A percentile compares a stretch with the other conserved stretches of the same genome.
These are phyloP conservation scores for Holothuria leucospilota DNA, from an alignment of 53 echinoderm and acorn worm genomes.

Conservation along the genomic window DNA sequence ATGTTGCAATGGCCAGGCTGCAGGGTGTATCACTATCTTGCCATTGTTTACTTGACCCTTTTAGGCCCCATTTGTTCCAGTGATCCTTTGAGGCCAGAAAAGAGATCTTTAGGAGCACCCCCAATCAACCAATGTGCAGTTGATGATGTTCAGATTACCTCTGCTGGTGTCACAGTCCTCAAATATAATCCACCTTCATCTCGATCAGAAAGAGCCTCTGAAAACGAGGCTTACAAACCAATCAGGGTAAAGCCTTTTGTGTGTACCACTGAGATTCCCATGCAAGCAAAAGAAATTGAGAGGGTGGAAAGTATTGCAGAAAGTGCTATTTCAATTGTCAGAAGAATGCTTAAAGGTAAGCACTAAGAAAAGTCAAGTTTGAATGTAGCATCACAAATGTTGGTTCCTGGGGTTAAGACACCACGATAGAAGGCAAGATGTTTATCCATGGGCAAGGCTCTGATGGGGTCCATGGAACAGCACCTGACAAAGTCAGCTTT, in stretches of 20 bases:
- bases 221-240: conserved; percentile 46
- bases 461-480: no score
- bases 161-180: background rate
- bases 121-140: background rate
- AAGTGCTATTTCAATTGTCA: conserved; percentile 64
- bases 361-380: no score
- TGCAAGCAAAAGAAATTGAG: conserved; percentile 52
- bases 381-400: no score
- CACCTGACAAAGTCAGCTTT: no score
- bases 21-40: background rate
- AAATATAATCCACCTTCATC: conserved; percentile 10
- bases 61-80: background rate
- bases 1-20: conserved; percentile 34
- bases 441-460: no score
- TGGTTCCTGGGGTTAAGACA: no score
- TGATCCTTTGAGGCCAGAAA: background rate
- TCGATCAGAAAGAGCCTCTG: background rate
- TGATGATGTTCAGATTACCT: background rate
- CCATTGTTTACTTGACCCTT: background rate
- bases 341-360: conserved; percentile 65
- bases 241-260: conserved; percentile 64
- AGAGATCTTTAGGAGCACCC: no score
- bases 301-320: conserved; percentile 53
- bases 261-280: conserved; percentile 36
- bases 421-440: no score